Base-by-base conservation (phyloP, 2,888 invertebrate genomes). In the Pristionchus maxplancki region DNA sequence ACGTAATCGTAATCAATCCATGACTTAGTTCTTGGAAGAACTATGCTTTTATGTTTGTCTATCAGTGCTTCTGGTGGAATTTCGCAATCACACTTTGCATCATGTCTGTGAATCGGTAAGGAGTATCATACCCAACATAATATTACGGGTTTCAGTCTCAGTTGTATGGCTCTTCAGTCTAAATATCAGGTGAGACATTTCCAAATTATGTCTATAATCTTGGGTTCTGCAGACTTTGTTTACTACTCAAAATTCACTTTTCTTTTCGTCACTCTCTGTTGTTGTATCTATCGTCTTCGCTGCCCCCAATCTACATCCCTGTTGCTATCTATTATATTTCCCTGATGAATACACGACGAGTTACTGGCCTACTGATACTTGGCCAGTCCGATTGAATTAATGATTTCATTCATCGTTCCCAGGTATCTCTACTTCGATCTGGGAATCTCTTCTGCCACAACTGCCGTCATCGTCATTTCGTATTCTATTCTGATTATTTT, bases 31-130 rank as follows among this genome's bases (percentile, higher is more conserved):
- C 64, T 17, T 64, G 64, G 64, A 64, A 64, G 64, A 64, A 64
- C 64, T 64, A 64, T 31, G 28, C 31, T 15, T 15, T 31, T 28
- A 28, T 64, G 31, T 64, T 64, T 31, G 64, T 64, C 6, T 64
- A 64, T 13, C 64, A 64, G 6, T 5, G 28, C 31, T 64, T 64
- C 6, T 64, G 64, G 64, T 64, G 64, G 64, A 64, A 64, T 64
- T 64, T 64, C 31, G 64, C 64, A 31, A 64, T 64, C 64, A 31
- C 64, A 2, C 64, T 64, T 9, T 31, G 28, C 64, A 64, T 64
- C 28, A 64, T 64, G 64, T 64, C 64, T 64, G 64, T 64, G 28
- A 64, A 64, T 64, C 64, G 64, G 64, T 64, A 64, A 31, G 58
- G 58, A n/a, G 28, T 9, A 64, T 28, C 8, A 64, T 28, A 8